Evolutionary conservation across 2,113 vertebrate species (phyloP).

Genomic region (Felis catus): DNA sequence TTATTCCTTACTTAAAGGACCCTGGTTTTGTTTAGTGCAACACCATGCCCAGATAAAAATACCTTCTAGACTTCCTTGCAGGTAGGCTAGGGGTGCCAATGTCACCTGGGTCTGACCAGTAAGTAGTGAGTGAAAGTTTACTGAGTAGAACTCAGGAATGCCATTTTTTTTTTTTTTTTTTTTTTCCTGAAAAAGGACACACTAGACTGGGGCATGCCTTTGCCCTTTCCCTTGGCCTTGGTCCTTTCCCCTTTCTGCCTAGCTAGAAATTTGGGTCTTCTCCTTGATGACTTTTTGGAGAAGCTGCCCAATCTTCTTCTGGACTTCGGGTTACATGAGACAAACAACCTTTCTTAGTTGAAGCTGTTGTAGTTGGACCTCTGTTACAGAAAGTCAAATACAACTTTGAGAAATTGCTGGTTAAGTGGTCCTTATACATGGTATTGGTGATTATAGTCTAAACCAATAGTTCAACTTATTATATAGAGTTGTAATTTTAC

Average conservation of each 20-base stretch:
- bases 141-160: not conserved
- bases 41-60: not conserved
- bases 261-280: not conserved
- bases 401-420: not conserved
- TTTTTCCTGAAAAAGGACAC: not conserved
- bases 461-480: not conserved
- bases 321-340: not conserved
- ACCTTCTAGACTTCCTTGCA: not conserved
- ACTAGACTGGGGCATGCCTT: not conserved
- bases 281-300: not conserved
- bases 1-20: slow-evolving; percentile 21
- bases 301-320: not conserved
- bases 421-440: not conserved
- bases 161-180: not conserved
- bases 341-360: not conserved
- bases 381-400: not conserved
- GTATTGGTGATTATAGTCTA: not conserved
- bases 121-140: not conserved
- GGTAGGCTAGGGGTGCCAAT: not conserved
- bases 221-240: not conserved
- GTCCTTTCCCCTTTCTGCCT: not conserved
- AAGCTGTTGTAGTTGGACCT: not conserved
- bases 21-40: slow-evolving; percentile 11
- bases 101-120: not conserved
- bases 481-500: slow-evolving; percentile 13